Conservation (phyloP, 92 coral and sea anemone genomes). For the Porites lobata region DNA sequence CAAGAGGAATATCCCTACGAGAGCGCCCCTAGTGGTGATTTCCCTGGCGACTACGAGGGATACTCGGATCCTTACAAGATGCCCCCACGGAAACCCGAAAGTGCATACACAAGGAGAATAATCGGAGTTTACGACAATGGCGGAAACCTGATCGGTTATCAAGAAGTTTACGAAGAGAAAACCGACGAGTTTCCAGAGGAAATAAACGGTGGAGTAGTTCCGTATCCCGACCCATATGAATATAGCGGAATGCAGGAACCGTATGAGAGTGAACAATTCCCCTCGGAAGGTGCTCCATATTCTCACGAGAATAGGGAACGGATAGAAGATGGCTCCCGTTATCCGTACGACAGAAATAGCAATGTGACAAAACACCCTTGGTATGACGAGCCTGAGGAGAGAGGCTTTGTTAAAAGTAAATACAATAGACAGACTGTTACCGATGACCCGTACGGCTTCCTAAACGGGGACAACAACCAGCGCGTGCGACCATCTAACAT, state of each 20-base stretch:
- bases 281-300: conserved; percentile 6
- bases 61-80: conserved; percentile 28
- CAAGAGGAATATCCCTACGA: conserved; percentile 24
- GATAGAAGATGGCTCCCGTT: conserved; percentile 11
- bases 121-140: conserved; percentile 41
- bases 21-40: conserved; percentile 14
- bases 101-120: conserved; percentile 37
- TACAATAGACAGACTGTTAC: neutral
- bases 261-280: conserved; percentile 21
- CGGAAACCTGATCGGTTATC: conserved; percentile 45
- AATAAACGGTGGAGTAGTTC: conserved; percentile 24
- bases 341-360: conserved; percentile 23
- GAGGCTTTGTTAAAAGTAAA: conserved; percentile 14
- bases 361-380: conserved; percentile 16
- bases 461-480: conserved; percentile 21
- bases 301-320: neutral
- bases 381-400: conserved; percentile 18
- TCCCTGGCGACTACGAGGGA: conserved; percentile 17
- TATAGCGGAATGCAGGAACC: conserved; percentile 22
- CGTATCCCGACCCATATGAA: conserved; percentile 27
- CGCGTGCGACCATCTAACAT: conserved; percentile 4
- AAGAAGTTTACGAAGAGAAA: conserved; percentile 42
- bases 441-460: conserved; percentile 7
- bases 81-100: conserved; percentile 48
- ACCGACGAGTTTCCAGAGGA: conserved; percentile 39